Conservation (phyloP, 2,888 invertebrate genomes). For the Gymnocheta viridis region DNA sequence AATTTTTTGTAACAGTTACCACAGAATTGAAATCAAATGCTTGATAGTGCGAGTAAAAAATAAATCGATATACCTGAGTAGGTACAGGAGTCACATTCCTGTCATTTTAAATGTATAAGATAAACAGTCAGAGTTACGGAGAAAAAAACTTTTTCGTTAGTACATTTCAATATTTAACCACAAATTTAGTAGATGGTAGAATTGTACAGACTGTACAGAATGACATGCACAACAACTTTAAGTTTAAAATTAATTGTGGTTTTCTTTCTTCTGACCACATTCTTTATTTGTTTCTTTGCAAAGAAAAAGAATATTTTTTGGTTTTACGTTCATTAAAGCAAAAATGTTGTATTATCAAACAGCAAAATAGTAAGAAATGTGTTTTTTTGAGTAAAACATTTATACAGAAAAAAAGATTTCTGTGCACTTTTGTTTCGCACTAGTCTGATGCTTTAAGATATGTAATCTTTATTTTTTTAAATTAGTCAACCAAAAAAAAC, state of each 20-base stretch:
- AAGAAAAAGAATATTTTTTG: background rate
- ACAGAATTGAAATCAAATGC: too few relatives aligned
- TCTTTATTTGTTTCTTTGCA: background rate
- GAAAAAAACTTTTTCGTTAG: background rate
- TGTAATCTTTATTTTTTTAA: too few relatives aligned
- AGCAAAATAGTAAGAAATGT: too few relatives aligned
- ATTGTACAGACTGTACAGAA: too few relatives aligned
- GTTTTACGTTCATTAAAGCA: background rate
- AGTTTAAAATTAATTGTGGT: background rate
- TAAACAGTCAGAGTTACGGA: background rate
- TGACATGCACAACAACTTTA: background rate
- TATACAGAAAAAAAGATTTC: too few relatives aligned
- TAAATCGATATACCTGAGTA: too few relatives aligned
- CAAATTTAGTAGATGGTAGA: background rate
- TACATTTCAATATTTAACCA: background rate
- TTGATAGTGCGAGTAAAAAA: too few relatives aligned
- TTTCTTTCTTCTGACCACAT: background rate
- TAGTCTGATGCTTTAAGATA: too few relatives aligned
- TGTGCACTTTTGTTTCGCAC: too few relatives aligned
- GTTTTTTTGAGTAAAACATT: too few relatives aligned
- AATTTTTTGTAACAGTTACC: too few relatives aligned
- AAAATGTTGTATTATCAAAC: background rate
- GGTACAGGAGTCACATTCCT: background rate
- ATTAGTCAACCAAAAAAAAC: too few relatives aligned
- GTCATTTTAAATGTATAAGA: background rate